Conservation (phyloP, 1,140 invertebrate genomes). For the Acyrthosiphon pisum region DNA sequence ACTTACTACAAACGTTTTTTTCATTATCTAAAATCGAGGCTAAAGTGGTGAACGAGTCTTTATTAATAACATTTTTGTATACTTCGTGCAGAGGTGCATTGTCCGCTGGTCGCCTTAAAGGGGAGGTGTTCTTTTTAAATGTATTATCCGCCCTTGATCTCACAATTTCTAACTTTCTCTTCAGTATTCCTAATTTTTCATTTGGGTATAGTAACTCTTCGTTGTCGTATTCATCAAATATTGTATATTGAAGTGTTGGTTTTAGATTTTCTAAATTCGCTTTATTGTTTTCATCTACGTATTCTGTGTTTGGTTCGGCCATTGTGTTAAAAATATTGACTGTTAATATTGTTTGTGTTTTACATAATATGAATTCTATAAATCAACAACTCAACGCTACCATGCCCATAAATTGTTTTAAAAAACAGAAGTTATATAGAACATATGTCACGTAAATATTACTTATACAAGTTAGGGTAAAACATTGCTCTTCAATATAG, state of each 20-base stretch:
- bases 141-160: neutral
- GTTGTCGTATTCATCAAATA: neutral
- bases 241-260: neutral
- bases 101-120: neutral
- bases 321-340: neutral
- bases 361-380: neutral
- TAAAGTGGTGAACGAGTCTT: neutral
- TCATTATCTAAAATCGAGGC: neutral
- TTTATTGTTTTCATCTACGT: neutral
- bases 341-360: neutral
- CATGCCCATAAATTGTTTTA: neutral
- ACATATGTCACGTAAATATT: neutral
- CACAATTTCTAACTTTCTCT: neutral
- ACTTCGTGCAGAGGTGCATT: neutral
- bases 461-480: neutral
- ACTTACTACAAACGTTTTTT: neutral
- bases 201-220: neutral
- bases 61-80: slow-evolving; percentile 28
- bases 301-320: neutral
- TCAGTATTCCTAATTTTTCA: neutral
- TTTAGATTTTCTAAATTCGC: neutral
- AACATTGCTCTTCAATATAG: neutral
- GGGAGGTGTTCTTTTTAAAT: neutral
- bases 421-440: neutral
- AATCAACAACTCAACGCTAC: neutral